Conservation (phyloP, 1,140 invertebrate genomes). For the Melanaphis sacchari region DNA sequence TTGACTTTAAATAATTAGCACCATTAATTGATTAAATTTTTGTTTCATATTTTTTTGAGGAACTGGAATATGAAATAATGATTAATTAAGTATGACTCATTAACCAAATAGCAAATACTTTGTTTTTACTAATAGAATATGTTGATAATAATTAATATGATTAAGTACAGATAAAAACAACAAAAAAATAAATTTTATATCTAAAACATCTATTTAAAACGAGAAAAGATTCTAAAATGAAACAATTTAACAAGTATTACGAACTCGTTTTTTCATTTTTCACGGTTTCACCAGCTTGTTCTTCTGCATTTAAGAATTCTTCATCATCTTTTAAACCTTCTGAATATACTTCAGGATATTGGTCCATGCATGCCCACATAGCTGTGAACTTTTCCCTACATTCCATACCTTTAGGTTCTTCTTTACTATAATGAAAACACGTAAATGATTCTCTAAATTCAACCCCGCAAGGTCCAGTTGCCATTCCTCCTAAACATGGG, state of each 20-base stretch:
- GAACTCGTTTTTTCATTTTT: conserved; percentile 48
- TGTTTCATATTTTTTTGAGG: not conserved
- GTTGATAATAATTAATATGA: conserved; percentile 9
- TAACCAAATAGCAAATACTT: not conserved
- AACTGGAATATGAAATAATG: not conserved
- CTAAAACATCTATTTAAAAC: conserved; percentile 54
- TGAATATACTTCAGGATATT: conserved; percentile 88
- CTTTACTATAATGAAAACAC: conserved; percentile 88
- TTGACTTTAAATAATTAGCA: not conserved
- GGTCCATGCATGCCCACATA: conserved; percentile 92
- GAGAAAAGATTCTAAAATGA: conserved; percentile 35
- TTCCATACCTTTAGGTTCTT: conserved; percentile 72
- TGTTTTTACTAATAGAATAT: conserved; percentile 30
- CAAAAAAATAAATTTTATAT: conserved; percentile 32
- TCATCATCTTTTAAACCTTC: conserved; percentile 65
- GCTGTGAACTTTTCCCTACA: conserved; percentile 88
- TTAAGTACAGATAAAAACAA: conserved; percentile 45
- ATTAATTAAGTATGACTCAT: not conserved
- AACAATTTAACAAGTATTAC: conserved; percentile 30
- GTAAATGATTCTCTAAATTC: conserved; percentile 93
- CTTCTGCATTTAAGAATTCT: conserved; percentile 66
- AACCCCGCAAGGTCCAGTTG: conserved; percentile 91
- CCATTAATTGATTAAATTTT: not conserved
- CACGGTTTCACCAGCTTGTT: conserved; percentile 63
- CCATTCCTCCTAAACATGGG: conserved; percentile 94